Evolutionary conservation across 2,797 vertebrate genomes (phyloP), one percentile per base, ranked within the genome.

Genomic region (Parauchenoglanis punctatus): DNA sequence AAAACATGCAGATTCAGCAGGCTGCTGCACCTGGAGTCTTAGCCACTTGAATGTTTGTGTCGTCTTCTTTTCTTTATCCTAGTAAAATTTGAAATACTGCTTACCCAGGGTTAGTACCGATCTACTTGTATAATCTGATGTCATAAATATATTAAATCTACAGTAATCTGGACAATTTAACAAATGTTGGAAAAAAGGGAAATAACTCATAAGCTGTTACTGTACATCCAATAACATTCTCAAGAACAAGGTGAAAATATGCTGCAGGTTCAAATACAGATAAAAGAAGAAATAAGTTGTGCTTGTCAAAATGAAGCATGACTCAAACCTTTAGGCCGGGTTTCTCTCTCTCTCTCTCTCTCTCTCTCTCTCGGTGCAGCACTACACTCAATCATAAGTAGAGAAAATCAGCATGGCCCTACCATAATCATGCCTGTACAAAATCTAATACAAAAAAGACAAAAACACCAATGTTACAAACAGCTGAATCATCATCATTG

Each of bases 381-480:
- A 89, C 83, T 86, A 87, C 75, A 87, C 82, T 87, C 77, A 83
- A 89, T 88, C 49, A 85, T 35, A 82, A 89, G 54, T 83, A 81
- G 73, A 91, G 90, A 84, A 88, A 81, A 35, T 86, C 88, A 73
- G 84, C 88, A 90, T 65, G 83, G 58, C 86, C 72, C 72, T 75
- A 83, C 86, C 67, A 77, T 88, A 58, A 82, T 89, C 80, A 88
- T 70, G 46, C 90, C 81, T 87, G 84, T 90, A 82, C 89, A 90
- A 91, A 91, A 89, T 83, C 54, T n/a, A 28, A 46, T n/a, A 75
- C 80, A 70, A 72, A 87, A 83, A 90, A 91, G n/a, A 77, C 49
- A 54, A 54, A 91, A 91, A 93, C 77, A 87, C 80, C 85, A 89
- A 89, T 84, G 82, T 87, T 91, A 88, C 91, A 94, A 92, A 70